Evolutionary conservation across 2,888 invertebrate species (phyloP).

Genomic region (Protodeltote pygarga): DNA sequence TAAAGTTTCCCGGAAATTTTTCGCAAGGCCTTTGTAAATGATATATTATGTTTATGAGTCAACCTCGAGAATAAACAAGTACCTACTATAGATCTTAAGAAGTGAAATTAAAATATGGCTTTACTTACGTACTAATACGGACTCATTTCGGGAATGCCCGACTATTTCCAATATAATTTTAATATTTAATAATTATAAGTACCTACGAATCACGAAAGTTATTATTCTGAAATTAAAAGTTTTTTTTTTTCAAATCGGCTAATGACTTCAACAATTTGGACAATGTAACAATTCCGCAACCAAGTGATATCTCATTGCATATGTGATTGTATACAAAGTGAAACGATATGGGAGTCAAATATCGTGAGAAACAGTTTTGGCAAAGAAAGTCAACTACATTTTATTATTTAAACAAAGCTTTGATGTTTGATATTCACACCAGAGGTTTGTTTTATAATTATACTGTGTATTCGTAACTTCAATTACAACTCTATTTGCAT

Average conservation of each 20-base stretch:
- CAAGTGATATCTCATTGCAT: slow-evolving; percentile 20
- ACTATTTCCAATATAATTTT: no score
- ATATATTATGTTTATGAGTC: slow-evolving; percentile 27
- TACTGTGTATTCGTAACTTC: slow-evolving; percentile 21
- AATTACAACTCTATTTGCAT: slow-evolving; percentile 28
- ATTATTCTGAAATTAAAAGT: no score
- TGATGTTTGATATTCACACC: slow-evolving; percentile 38
- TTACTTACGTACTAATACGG: no score
- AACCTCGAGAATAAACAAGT: slow-evolving; percentile 27
- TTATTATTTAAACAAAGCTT: slow-evolving; percentile 49
- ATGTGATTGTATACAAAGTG: slow-evolving; percentile 23
- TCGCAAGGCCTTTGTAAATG: slow-evolving; percentile 23
- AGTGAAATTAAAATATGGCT: no score
- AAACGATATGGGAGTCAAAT: slow-evolving; percentile 50
- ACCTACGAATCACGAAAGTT: no score
- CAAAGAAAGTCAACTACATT: slow-evolving; percentile 46
- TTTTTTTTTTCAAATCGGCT: not conserved
- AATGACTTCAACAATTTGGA: not conserved
- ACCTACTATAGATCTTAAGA: slow-evolving; percentile 2
- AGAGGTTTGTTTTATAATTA: slow-evolving; percentile 24
- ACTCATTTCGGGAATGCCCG: no score
- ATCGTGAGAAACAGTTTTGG: slow-evolving; percentile 56
- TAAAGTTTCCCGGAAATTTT: slow-evolving; percentile 41
- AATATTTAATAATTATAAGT: no score
- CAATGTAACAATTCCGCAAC: not conserved